Evolutionary conservation across 1,140 invertebrate species (phyloP), one percentile per base, ranked within the genome.

Genomic region (Helicoverpa zea): DNA sequence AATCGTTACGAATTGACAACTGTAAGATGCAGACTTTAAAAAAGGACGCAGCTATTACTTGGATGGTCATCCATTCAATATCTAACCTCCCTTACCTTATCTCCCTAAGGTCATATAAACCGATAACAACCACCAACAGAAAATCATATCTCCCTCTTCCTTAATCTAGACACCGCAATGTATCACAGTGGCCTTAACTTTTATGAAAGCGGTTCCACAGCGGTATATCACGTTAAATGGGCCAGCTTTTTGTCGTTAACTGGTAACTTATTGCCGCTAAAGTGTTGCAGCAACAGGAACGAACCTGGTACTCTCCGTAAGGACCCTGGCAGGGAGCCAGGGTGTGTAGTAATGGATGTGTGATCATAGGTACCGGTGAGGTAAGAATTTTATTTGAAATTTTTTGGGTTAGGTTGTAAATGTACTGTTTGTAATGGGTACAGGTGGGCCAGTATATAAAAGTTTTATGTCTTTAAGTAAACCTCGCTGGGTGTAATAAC

Each of bases 221-320:
- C 90, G 85, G 89, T 91, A 91, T 92, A 90, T 92, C 87, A 92
- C 87, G 89, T 91, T 91, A 93, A 92, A 91, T 91, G 91, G 89
- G 76, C 79, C 85, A 90, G 89, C 89, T 91, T 91, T 90, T 91
- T 91, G 90, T 90, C 87, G 89, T 89, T 91, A 90, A 90, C 90
- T 91, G 90, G 90, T 91, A 90, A 92, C 86, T 91, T 91, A 92
- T 90, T 86, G 87, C 85, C 77, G 59, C 30, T 16, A 63, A 63
- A 76, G 64, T 80, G 61, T 56, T 59, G 30, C 29, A 61, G 75
- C 73, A 63, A 76, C 73, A 76, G 49, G 47, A 43, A 43, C 35
- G 35, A 43, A 66, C 11, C 58, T 59, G 58, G n/a, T 66, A 47
- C 10, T 23, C 12, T 5, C 0, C 47, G 66, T 29, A 52, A 72